Evolutionary conservation across 2,888 invertebrate species (phyloP).

Genomic region (Ectemnius lituratus): DNA sequence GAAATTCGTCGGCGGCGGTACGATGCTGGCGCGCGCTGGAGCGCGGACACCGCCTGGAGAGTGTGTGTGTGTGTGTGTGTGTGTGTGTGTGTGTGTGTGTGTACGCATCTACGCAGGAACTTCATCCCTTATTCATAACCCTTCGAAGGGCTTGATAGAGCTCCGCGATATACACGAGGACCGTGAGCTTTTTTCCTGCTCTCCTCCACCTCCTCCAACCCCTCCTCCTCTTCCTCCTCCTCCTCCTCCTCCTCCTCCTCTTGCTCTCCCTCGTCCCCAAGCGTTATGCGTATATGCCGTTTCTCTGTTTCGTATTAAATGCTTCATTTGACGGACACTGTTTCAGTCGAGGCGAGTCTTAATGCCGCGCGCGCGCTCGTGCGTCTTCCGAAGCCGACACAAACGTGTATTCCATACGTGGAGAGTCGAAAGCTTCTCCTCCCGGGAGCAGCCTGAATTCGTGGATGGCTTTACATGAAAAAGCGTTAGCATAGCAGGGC

Average conservation of each 20-base stretch:
- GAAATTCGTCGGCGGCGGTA: conserved; percentile 60
- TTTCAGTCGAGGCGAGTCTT: conserved; percentile 13
- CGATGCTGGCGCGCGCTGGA: conserved; percentile 23
- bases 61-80: conserved; percentile 34
- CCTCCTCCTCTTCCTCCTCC: neutral
- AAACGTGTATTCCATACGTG: too few relatives aligned
- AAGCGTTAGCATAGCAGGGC: too few relatives aligned
- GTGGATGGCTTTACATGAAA: too few relatives aligned
- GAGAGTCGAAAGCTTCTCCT: too few relatives aligned
- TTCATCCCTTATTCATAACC: conserved; percentile 71
- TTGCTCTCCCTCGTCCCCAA: conserved; percentile 41
- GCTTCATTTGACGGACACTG: conserved; percentile 52
- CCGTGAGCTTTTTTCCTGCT: conserved; percentile 36
- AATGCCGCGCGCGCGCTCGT: neutral
- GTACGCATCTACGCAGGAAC: conserved; percentile 43
- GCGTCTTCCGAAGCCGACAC: neutral
- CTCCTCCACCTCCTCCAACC: conserved; percentile 7
- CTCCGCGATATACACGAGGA: conserved; percentile 29
- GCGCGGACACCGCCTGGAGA: conserved; percentile 43
- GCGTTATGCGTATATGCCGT: neutral
- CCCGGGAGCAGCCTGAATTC: too few relatives aligned
- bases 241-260: conserved; percentile 11
- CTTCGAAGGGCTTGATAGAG: conserved; percentile 62
- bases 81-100: conserved; percentile 34
- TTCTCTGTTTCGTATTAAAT: conserved; percentile 46